Evolutionary conservation across 2,888 invertebrate genomes (phyloP), one percentile per base, ranked within the genome.

Genomic region (Ichneumoninae sp.): DNA sequence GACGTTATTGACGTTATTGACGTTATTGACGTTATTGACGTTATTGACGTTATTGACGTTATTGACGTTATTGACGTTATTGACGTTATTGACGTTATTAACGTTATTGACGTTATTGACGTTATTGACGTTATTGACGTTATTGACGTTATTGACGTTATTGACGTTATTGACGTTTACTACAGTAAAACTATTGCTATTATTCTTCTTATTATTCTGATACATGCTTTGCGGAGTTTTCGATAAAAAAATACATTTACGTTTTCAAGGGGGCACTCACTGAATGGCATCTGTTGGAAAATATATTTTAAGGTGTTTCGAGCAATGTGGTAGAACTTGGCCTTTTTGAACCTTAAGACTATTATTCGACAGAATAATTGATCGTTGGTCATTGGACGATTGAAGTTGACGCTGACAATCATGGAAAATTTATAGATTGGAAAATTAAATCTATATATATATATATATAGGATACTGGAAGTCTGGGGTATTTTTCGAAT

Each of bases 61-160:
- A 19, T 19, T 19, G 19, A 19, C 19, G 19, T 19, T 19, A 19
- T 19, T 19, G 19, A 19, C 19, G 19, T 19, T 19, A 19, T 19
- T 19, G 0, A 19, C 19, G 19, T 19, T 19, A 19, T 19, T 19
- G 19, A 19, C 19, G 19, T 19, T 19, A 19, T 19, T 19, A 0
- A 19, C 19, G 19, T 19, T 19, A 19, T 19, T 19, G 19, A 19
- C 19, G 19, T 19, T 19, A 19, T 19, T 19, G 19, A 19, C 19
- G 19, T 19, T 19, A 19, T 19, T 19, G 0, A 19, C 19, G 19
- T 19, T 19, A 19, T 19, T 19, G 19, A 19, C 19, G 19, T 6
- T 72, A 62, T 70, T 36, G 69, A 22, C 33, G 44, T 66, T 77
- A 76, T 76, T 82, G 66, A 77, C 78, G 60, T 60, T 77, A 76